Conservation (phyloP, 2,888 invertebrate species). For the Cylloceria caligata region DNA sequence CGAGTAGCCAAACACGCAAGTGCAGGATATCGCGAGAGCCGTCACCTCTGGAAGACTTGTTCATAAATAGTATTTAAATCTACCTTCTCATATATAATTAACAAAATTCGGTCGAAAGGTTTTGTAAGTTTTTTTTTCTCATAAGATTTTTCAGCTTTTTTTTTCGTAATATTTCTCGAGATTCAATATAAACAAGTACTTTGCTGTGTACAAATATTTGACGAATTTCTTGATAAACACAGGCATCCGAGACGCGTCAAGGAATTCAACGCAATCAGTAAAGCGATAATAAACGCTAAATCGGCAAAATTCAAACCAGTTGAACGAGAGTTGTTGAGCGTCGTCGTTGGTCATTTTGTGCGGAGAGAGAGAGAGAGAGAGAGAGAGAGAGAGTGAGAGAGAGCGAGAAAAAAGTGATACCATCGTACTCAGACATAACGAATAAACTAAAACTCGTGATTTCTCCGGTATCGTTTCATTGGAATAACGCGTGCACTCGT, state of each 20-base stretch:
- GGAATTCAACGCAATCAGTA: neutral
- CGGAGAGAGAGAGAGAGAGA: neutral
- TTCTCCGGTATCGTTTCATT: neutral
- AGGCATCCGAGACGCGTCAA: slow-evolving; percentile 9
- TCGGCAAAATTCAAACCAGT: neutral
- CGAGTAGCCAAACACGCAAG: too few relatives aligned
- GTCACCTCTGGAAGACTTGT: slow-evolving; percentile 5
- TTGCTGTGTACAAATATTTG: slow-evolving; percentile 11
- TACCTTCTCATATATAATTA: slow-evolving; percentile 16
- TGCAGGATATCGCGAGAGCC: neutral
- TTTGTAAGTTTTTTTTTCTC: neutral
- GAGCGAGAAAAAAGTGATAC: neutral
- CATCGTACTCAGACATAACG: neutral
- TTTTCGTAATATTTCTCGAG: slow-evolving; percentile 17
- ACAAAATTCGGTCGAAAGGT: neutral
- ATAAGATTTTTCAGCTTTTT: neutral
- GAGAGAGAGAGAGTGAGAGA: neutral
- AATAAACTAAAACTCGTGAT: neutral
- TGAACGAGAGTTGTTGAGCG: neutral
- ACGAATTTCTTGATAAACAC: neutral
- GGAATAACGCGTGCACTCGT: neutral
- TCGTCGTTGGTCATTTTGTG: neutral
- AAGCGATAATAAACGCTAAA: neutral
- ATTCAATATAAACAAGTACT: slow-evolving; percentile 6
- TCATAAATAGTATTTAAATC: slow-evolving; percentile 15